Evolutionary conservation across 2,888 invertebrate species (phyloP).

Genomic region (Endomychus coccineus): DNA sequence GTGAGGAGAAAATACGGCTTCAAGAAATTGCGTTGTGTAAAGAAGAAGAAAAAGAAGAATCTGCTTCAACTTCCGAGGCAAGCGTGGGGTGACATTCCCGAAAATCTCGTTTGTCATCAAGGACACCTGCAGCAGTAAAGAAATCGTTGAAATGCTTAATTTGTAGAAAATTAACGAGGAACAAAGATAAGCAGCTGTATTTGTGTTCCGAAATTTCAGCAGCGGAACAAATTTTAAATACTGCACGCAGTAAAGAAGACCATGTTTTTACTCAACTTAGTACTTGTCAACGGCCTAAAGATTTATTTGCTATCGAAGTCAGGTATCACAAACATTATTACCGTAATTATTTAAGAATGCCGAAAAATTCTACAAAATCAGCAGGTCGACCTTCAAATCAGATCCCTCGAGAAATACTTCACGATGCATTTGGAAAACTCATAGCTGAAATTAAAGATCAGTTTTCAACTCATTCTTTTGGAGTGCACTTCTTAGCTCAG

Average conservation of each 20-base stretch:
- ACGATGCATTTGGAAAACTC: conserved; percentile 22
- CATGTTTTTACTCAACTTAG: conserved; percentile 24
- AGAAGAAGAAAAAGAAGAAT: conserved; percentile 9
- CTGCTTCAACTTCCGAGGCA: conserved; percentile 9
- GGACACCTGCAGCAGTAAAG: conserved; percentile 11
- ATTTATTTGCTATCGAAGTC: conserved; percentile 29
- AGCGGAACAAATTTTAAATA: conserved; percentile 21
- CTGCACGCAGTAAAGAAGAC: conserved; percentile 20
- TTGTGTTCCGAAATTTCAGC: conserved; percentile 25
- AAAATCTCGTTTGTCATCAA: conserved; percentile 19
- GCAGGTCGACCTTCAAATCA: conserved; percentile 20
- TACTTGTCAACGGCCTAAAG: conserved; percentile 25
- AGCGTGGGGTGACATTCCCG: conserved; percentile 7
- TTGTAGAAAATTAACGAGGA: conserved; percentile 19
- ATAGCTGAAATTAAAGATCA: conserved; percentile 24
- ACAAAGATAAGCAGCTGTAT: conserved; percentile 19
- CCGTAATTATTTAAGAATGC: conserved; percentile 23
- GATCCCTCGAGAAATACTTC: conserved; percentile 21
- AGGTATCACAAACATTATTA: conserved; percentile 26
- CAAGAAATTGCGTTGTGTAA: conserved; percentile 18
- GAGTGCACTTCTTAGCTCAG: conserved; percentile 19
- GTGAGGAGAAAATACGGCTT: conserved; percentile 16
- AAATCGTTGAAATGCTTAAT: conserved; percentile 20
- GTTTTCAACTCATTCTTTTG: conserved; percentile 19
- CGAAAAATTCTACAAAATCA: conserved; percentile 17